Evolutionary conservation across 2,113 vertebrate genomes (phyloP).

Genomic region (Propithecus coquereli): DNA sequence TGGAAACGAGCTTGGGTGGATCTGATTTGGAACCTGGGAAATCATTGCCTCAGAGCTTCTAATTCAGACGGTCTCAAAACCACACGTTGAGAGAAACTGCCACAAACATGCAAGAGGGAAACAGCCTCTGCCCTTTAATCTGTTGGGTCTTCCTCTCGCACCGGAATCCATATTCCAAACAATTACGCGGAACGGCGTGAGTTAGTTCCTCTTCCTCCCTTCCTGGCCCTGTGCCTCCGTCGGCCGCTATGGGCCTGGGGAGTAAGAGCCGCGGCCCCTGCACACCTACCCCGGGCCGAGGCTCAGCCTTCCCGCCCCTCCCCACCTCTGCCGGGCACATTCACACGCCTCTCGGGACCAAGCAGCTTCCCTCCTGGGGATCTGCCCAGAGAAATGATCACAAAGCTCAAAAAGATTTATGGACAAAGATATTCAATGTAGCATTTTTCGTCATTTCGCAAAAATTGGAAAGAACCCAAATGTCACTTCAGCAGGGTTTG

Average conservation of each 20-base stretch:
- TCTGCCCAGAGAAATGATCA: background rate
- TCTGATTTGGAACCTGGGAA: background rate
- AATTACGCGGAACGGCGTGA: background rate
- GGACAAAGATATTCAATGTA: background rate
- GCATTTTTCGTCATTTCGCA: background rate
- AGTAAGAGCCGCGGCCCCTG: background rate
- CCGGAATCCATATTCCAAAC: background rate
- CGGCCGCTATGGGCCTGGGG: fast-evolving
- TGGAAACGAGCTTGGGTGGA: background rate
- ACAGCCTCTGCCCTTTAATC: background rate
- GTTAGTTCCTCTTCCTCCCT: background rate
- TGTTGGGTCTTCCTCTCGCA: background rate
- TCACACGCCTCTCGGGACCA: fast-evolving
- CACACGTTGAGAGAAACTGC: background rate
- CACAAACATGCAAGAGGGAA: background rate
- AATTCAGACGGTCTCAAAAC: background rate
- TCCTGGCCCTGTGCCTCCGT: fast-evolving
- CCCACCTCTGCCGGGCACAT: fast-evolving
- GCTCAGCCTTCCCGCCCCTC: background rate
- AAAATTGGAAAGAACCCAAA: background rate
- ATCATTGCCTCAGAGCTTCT: background rate
- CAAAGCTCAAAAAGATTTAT: background rate
- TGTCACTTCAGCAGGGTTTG: too few relatives aligned
- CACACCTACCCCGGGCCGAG: background rate
- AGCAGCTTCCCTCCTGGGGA: background rate